These are phyloP conservation scores for Lasioglossum zephyrum DNA, from an alignment of 2,888 invertebrate genomes.

Conservation along the genomic window DNA sequence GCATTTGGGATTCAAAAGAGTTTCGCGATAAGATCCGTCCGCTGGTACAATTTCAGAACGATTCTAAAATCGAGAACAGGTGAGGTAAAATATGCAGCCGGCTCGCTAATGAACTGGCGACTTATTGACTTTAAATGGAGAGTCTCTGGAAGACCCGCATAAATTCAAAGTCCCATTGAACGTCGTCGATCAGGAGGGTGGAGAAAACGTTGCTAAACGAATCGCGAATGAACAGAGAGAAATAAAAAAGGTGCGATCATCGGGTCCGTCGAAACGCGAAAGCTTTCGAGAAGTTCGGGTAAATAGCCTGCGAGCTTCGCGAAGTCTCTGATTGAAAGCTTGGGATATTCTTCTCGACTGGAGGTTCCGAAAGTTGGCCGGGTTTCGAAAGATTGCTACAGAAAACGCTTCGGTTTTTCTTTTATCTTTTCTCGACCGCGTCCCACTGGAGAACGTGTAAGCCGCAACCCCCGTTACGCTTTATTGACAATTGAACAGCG, in stretches of 20 bases:
- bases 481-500: conserved; percentile 2
- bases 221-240: background rate
- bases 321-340: conserved; percentile 12
- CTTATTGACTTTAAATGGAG: conserved; percentile 14
- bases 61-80: background rate
- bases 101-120: conserved; percentile 15
- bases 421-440: background rate
- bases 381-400: background rate
- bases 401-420: background rate
- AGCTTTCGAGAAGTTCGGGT: background rate
- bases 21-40: background rate
- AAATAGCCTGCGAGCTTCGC: conserved; percentile 5
- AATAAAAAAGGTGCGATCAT: background rate
- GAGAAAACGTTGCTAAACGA: background rate
- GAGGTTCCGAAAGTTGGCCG: background rate
- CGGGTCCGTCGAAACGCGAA: background rate
- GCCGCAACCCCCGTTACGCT: background rate
- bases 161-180: conserved; percentile 12
- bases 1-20: background rate
- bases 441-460: background rate
- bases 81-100: conserved; percentile 11
- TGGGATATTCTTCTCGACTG: conserved; percentile 5
- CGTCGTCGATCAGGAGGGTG: background rate
- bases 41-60: background rate
- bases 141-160: background rate